Evolutionary conservation across 2,113 vertebrate species (phyloP), one percentile per base, ranked within the genome.

Genomic region (Speoplatyrhinus poulsoni): DNA sequence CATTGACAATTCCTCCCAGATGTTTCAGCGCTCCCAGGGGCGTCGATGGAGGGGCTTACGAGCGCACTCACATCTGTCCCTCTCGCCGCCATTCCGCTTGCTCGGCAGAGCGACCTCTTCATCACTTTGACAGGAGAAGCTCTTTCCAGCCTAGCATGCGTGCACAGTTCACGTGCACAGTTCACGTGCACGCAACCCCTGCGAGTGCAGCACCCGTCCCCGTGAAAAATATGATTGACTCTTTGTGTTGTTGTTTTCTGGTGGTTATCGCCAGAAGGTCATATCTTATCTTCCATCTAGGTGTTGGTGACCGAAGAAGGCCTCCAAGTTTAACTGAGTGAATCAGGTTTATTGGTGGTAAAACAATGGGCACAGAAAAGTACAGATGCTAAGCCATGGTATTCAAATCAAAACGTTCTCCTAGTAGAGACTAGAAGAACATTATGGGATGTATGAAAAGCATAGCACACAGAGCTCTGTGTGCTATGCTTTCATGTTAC

Each of bases 1-100:
- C 86, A 64, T 13, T 80, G 89, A 88, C 79, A 68, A 81, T 90
- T 88, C 87, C 32, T 75, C 87, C 91, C 92, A 93, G 92, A 92
- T 93, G 92, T 92, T 90, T 77, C 26, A 4, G 36, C 1, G 69
- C 5, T 53, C 89, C 90, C 87, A 89, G n/a, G 68, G 86, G 88
- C 26, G 90, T 57, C 82, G 79, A 79, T 68, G 80, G 82, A 77
- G 82, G 77, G 84, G 82, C 85, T 87, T 77, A 75, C 41, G 85
- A 82, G 79, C 70, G 50, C 75, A 79, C 82, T 69, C 86, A 84
- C 92, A 93, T 91, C 90, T 93, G 92, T 93, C 88, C 85, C 80
- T 64, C 79, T 76, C 65, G 17, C 77, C 75, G 53, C 56, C 64
- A 63, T 78, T 55, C 52, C 46, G 54, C 68, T 59, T 54, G 57